Evolutionary conservation across 2,113 vertebrate species (phyloP).

Genomic region (Solea solea): DNA sequence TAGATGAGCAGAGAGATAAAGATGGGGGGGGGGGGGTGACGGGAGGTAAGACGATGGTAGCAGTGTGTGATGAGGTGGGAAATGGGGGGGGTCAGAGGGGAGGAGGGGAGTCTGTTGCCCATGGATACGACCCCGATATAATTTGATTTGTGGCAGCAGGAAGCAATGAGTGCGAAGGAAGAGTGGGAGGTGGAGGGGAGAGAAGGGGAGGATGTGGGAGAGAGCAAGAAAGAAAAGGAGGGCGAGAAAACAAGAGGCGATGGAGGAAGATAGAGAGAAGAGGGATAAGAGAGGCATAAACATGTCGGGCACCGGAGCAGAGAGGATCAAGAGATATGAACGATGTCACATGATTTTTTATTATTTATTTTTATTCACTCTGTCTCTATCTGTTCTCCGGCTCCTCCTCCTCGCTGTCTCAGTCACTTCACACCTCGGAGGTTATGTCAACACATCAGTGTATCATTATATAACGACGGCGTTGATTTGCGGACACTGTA

Average conservation of each 20-base stretch:
- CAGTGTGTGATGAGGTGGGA: constrained; percentile 72
- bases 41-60: constrained; percentile 59
- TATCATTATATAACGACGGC: no score
- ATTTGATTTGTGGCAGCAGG: constrained; percentile 80
- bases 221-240: constrained; percentile 50
- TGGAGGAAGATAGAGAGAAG: constrained; percentile 20
- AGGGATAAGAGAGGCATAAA: constrained; percentile 36
- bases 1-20: constrained; percentile 65
- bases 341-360: constrained; percentile 19
- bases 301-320: constrained; percentile 15
- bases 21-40: constrained; percentile 8
- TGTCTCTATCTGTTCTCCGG: constrained; percentile 1
- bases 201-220: constrained; percentile 39
- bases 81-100: constrained; percentile 46
- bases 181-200: not conserved
- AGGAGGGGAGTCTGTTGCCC: constrained; percentile 73
- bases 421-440: not conserved
- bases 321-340: constrained; percentile 24
- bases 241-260: constrained; percentile 48
- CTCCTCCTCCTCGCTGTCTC: constrained; percentile 34
- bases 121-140: constrained; percentile 83
- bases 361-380: constrained; percentile 4
- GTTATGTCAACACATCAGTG: no score
- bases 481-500: no score
- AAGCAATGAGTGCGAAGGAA: constrained; percentile 68